phyloP scores from a whole-genome alignment of 2,797 vertebrate species.

The Argentina silus region DNA sequence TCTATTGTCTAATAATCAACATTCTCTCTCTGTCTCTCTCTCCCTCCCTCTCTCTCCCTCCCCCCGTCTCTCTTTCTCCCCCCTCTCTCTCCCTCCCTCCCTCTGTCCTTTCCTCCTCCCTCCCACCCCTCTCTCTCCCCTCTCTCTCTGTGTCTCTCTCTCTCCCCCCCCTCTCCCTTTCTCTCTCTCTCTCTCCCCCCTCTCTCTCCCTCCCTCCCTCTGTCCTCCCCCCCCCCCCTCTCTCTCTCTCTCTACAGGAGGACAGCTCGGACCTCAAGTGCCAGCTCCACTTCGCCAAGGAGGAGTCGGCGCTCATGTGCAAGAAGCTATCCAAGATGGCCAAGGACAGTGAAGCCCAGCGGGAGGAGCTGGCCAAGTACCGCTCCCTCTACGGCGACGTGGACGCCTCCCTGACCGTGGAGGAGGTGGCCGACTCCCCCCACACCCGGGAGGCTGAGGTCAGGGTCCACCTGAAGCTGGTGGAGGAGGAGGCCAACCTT shows the following conservation, averaged over 20 bases:
- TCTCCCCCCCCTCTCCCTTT: background rate
- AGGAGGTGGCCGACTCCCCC: conserved; percentile 92
- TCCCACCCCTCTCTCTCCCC: conserved; percentile 6
- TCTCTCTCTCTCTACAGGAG: conserved; percentile 75
- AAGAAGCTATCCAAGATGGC: conserved; percentile 96
- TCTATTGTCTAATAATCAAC: background rate
- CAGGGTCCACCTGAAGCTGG: conserved; percentile 93
- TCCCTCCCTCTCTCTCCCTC: background rate
- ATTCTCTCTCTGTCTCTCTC: conserved; percentile 19
- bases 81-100: conserved; percentile 15
- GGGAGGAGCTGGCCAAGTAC: conserved; percentile 93
- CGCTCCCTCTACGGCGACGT: conserved; percentile 91
- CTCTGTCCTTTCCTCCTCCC: conserved; percentile 19
- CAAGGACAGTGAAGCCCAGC: conserved; percentile 95
- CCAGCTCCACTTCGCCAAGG: conserved; percentile 98
- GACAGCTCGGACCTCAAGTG: conserved; percentile 96
- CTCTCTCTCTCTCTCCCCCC: background rate
- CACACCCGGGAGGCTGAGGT: conserved; percentile 94
- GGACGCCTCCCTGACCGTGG: conserved; percentile 87
- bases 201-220: background rate
- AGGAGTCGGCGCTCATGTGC: conserved; percentile 97
- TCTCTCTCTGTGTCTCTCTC: background rate
- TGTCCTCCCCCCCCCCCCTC: background rate
- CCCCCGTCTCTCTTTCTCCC: background rate
- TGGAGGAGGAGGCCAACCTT: conserved; percentile 98